Conservation (phyloP, 2,797 vertebrate genomes). For the Peromyscus melanophrys region DNA sequence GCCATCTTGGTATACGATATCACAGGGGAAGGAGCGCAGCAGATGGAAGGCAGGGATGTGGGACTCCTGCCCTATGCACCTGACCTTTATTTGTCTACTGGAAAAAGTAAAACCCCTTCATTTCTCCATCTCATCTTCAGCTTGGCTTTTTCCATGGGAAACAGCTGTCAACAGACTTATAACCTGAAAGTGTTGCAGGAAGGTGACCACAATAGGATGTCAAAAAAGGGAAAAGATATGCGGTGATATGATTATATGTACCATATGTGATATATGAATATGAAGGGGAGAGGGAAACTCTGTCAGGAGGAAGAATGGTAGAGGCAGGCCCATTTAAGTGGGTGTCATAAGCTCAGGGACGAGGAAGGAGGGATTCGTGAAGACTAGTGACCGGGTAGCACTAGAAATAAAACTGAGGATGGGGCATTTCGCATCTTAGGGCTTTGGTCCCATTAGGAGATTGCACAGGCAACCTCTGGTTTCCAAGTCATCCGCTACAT, state of each 20-base stretch:
- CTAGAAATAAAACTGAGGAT: background rate
- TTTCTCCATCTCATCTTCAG: background rate
- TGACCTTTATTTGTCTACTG: background rate
- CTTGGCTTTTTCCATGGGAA: background rate
- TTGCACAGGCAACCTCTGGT: background rate
- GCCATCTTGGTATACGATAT: background rate
- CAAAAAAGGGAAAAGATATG: background rate
- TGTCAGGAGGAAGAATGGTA: background rate
- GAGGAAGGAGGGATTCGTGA: background rate
- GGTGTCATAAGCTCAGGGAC: background rate
- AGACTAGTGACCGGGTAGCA: background rate
- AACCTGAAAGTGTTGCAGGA: background rate
- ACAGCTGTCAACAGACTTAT: background rate
- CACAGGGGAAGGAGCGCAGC: background rate
- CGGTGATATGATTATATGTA: too few relatives aligned
- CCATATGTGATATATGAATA: background rate
- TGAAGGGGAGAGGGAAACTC: background rate
- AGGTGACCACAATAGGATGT: background rate
- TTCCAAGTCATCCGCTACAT: background rate
- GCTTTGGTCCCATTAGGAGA: background rate
- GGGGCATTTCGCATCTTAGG: accelerated
- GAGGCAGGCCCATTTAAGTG: accelerated
- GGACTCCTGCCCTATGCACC: background rate
- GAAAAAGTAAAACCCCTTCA: background rate
- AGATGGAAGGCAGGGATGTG: accelerated